phyloP scores from a whole-genome alignment of 2,888 invertebrate genomes.

The Crossocerus cetratus region DNA sequence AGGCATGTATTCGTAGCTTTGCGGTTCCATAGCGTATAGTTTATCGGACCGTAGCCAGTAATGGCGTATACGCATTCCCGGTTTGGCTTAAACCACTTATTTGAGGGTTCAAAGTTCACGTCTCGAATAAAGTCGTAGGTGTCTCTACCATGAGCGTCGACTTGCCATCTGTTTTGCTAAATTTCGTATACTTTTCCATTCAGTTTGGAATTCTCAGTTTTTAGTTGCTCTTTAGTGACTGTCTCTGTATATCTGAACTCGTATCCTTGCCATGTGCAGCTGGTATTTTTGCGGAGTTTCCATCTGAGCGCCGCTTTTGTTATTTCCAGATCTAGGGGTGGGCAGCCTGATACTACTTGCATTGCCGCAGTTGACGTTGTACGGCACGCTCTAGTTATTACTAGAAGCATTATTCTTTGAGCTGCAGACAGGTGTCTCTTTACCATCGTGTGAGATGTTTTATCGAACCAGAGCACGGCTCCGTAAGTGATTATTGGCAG shows the following conservation, averaged over 20 bases:
- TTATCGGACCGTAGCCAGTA: constrained; percentile 4
- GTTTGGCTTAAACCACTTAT: constrained; percentile 4
- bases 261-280: background rate
- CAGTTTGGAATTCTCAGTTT: too few species aligned
- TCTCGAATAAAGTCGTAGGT: constrained; percentile 6
- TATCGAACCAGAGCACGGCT: constrained; percentile 9
- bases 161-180: constrained; percentile 7
- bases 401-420: constrained; percentile 6
- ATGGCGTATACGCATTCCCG: background rate
- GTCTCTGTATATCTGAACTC: background rate
- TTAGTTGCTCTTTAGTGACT: too few species aligned
- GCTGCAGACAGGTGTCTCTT: constrained; percentile 10
- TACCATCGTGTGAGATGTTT: background rate
- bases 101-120: background rate
- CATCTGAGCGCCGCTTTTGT: background rate
- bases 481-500: constrained; percentile 19
- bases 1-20: background rate
- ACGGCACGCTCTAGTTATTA: background rate
- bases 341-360: constrained; percentile 2
- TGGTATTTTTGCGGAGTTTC: background rate
- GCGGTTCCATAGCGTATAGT: background rate
- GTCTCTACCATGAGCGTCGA: background rate
- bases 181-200: background rate
- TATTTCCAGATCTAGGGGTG: constrained; percentile 13
- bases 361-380: constrained; percentile 12